Percentiles rank a stretch among this genome's conserved stretches.
These are phyloP conservation scores for Capreolus pygargus DNA, from an alignment of 2,113 vertebrate genomes.

Conservation along the genomic window DNA sequence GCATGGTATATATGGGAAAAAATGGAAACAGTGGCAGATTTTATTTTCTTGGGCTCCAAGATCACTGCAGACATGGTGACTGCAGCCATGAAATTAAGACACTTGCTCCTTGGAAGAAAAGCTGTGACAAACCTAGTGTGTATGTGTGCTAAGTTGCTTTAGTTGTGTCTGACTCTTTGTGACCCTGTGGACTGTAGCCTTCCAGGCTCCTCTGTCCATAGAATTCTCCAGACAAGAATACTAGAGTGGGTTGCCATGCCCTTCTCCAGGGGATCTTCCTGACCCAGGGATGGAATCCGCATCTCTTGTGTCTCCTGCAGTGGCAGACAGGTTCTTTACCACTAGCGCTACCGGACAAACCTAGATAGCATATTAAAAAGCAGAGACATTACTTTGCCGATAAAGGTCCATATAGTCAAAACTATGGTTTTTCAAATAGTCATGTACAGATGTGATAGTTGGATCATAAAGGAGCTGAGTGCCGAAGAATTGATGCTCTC, in stretches of 20 bases:
- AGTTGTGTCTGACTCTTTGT: not conserved
- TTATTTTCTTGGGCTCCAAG: not conserved
- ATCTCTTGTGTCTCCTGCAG: not conserved
- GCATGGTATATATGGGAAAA: not conserved
- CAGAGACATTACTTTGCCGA: not conserved
- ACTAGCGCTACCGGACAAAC: not conserved
- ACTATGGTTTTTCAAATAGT: not conserved
- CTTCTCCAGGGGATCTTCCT: not conserved
- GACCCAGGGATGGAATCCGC: not conserved
- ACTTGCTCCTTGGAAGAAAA: not conserved
- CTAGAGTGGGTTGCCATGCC: not conserved
- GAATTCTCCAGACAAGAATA: not conserved
- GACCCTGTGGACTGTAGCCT: not conserved
- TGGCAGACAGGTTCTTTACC: not conserved
- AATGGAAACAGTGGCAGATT: not conserved
- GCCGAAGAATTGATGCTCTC: not conserved
- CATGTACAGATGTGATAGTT: not conserved
- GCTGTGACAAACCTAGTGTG: not conserved
- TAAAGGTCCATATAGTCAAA: not conserved
- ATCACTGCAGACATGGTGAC: not conserved
- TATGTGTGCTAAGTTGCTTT: not conserved
- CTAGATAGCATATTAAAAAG: not conserved
- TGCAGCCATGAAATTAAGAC: not conserved
- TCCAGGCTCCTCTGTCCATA: not conserved
- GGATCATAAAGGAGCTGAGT: not conserved